Evolutionary conservation across 2,888 invertebrate species (phyloP), one percentile per base, ranked within the genome.

Genomic region (Lapara coniferarum): DNA sequence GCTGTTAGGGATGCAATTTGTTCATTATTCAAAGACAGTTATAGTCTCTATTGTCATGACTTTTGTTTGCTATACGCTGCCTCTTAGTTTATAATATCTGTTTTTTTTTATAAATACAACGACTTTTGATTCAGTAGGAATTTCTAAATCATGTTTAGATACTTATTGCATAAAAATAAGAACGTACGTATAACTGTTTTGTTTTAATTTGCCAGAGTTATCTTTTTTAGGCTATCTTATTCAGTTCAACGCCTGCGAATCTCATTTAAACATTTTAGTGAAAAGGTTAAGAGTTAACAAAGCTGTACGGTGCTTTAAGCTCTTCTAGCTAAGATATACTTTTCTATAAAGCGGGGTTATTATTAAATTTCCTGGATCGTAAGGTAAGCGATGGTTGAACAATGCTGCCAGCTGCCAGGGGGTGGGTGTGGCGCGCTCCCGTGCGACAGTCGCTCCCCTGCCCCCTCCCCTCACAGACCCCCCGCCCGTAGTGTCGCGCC

Each of bases 1-100:
- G 89, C 88, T 87, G 89, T 91, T 91, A 87, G 88, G 87, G 88
- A 85, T 80, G 85, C 87, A 82, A 91, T 92, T 88, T 85, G 86
- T 87, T 86, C 85, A 85, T 90, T 90, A 92, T 92, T 88, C 83
- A 85, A 87, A 86, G 90, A 89, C 88, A 89, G 86, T 92, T 89
- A 90, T 84, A 86, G 83, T 87, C 87, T 19, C 85, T 81, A 86
- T 87, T 87, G 85, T 85, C 74, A 69, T 63, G 46, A 46, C 59
- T 71, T 72, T 78, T 77, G 78, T 82, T 75, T 75, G 70, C 68
- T 70, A 70, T 70, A 70, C 71, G 74, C 75, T 77, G 69, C 69
- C 55, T 67, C 71, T 66, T 67, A 68, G 4, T 49, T 52, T 58
- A 37, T 67, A 71, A 67, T 70, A 55, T 46, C 25, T n/a, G 10